Conservation (phyloP, 35 echinoderm and acorn worm species). For the Ophioderma brevispina region DNA sequence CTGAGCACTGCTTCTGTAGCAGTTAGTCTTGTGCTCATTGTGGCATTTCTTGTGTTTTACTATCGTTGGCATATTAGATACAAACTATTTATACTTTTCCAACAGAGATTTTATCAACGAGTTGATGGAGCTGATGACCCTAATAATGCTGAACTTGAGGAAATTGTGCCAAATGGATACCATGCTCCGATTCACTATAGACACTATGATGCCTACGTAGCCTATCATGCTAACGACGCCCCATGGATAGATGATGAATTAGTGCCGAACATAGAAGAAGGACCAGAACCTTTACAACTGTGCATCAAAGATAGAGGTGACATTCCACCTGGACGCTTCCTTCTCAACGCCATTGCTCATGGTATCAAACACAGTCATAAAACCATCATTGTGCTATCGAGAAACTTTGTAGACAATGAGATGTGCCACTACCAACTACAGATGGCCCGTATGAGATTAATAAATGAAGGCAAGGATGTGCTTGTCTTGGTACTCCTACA, state of each 20-base stretch:
- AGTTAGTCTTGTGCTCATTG: not conserved
- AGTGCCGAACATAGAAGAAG: not conserved
- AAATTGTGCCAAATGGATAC: not conserved
- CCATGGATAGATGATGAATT: not conserved
- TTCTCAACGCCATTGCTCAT: not conserved
- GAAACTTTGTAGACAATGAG: not conserved
- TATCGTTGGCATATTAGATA: not conserved
- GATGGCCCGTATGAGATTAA: not conserved
- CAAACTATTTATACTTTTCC: not conserved
- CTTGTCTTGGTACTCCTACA: not conserved
- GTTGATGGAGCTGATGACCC: not conserved
- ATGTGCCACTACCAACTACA: not conserved
- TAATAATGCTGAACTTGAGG: not conserved
- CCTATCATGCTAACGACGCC: not conserved
- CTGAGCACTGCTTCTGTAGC: not conserved
- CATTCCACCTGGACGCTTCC: not conserved
- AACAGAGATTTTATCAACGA: not conserved
- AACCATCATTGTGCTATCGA: not conserved
- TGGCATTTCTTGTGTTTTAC: not conserved
- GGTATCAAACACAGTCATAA: not conserved
- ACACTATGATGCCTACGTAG: not conserved
- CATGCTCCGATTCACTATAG: not conserved
- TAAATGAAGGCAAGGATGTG: not conserved
- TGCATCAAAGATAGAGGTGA: not conserved
- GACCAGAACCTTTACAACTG: not conserved